These are phyloP conservation scores for Sinocyclocheilus anshuiensis DNA, from an alignment of 2,113 vertebrate species.

Conservation along the genomic window DNA sequence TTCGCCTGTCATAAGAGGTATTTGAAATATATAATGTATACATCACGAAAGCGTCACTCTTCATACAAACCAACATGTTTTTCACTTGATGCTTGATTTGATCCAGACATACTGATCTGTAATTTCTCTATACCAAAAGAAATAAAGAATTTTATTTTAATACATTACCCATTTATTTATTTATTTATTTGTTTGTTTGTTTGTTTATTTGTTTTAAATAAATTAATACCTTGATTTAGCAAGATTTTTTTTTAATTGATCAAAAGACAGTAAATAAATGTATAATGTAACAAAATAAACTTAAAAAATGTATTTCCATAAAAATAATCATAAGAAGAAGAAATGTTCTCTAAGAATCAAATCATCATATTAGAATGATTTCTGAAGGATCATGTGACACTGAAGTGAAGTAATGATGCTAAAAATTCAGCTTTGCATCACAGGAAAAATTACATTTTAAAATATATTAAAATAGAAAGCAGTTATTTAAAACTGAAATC, in stretches of 20 bases:
- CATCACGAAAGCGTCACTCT: too few species aligned
- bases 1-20: neutral
- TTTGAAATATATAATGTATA: neutral
- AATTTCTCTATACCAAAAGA: too few species aligned
- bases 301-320: neutral
- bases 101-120: too few species aligned
- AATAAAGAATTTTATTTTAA: neutral
- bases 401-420: neutral
- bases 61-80: too few species aligned
- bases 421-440: neutral
- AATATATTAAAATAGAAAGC: too few species aligned
- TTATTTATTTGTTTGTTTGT: too few species aligned
- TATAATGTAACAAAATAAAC: neutral
- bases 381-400: neutral
- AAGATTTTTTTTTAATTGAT: neutral
- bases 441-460: too few species aligned
- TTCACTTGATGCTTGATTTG: too few species aligned
- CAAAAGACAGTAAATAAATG: neutral
- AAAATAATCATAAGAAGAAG: neutral
- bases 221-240: too few species aligned
- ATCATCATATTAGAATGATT: neutral
- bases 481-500: neutral
- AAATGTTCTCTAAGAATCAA: neutral
- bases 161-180: too few species aligned
- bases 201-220: too few species aligned